These are phyloP conservation scores for Psittacula derbiana DNA, from an alignment of 2,797 vertebrate species.

Conservation along the genomic window DNA sequence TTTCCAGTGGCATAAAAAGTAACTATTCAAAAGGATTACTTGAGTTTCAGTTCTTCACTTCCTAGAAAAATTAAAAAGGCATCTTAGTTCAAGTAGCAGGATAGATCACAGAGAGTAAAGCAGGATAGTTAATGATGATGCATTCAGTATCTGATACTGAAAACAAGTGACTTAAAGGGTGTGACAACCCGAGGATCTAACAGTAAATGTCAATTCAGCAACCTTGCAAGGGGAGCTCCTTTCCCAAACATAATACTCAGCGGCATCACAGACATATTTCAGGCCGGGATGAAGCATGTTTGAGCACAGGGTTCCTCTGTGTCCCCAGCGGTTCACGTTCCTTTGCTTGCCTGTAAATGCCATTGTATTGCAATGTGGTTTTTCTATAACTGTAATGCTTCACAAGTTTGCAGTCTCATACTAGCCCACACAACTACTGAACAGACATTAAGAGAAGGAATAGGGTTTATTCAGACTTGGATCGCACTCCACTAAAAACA, in stretches of 20 bases:
- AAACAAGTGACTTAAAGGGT: neutral
- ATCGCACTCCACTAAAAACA: neutral
- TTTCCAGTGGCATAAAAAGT: neutral
- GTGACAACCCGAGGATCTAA: neutral
- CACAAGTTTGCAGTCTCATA: neutral
- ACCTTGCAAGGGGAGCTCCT: neutral
- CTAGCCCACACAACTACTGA: neutral
- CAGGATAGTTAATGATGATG: neutral
- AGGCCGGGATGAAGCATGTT: neutral
- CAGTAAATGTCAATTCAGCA: neutral
- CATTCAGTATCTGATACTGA: neutral
- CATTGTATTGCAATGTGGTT: neutral
- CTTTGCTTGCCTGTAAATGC: fast-evolving
- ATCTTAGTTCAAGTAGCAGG: neutral
- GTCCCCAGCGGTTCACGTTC: fast-evolving
- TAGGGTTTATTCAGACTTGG: neutral
- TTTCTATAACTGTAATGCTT: neutral
- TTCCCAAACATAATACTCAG: neutral
- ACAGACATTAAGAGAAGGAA: neutral
- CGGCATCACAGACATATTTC: neutral
- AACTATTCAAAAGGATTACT: neutral
- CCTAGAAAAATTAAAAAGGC: neutral
- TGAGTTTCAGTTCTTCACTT: neutral
- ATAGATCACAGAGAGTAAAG: neutral
- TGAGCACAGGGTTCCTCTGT: neutral